Conservation (phyloP, 2,888 invertebrate species). For the Aporophyla nigra region DNA sequence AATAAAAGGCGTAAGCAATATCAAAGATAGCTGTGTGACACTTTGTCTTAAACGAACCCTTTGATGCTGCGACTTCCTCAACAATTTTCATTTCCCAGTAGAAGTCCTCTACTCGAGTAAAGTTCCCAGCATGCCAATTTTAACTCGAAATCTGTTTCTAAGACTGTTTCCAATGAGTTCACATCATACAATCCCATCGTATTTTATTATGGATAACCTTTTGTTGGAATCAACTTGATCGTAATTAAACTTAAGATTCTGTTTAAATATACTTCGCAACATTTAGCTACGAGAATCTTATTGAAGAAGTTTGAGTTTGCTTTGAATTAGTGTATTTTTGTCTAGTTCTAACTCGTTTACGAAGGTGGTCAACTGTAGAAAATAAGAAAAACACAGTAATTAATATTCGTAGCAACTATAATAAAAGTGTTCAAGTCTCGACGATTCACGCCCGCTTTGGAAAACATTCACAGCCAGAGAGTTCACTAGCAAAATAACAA, state of each 20-base stretch:
- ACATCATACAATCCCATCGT: slow-evolving; percentile 69
- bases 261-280: slow-evolving; percentile 23
- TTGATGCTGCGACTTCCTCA: slow-evolving; percentile 82
- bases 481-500: slow-evolving; percentile 87
- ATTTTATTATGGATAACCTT: slow-evolving; percentile 64
- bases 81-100: slow-evolving; percentile 86
- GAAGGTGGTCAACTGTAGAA: background rate
- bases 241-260: slow-evolving; percentile 40
- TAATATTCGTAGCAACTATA: slow-evolving; percentile 39
- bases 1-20: slow-evolving; percentile 67
- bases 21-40: slow-evolving; percentile 78
- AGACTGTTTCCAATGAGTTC: slow-evolving; percentile 70
- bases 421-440: slow-evolving; percentile 58
- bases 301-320: slow-evolving; percentile 8
- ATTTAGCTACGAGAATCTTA: slow-evolving; percentile 1
- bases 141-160: slow-evolving; percentile 77
- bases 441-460: slow-evolving; percentile 70
- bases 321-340: slow-evolving; percentile 34
- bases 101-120: slow-evolving; percentile 77
- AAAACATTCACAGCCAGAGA: slow-evolving; percentile 77
- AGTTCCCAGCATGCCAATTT: slow-evolving; percentile 80
- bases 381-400: slow-evolving; percentile 45
- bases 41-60: slow-evolving; percentile 79
- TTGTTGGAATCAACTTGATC: slow-evolving; percentile 40
- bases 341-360: slow-evolving; percentile 7